phyloP scores from a whole-genome alignment of 1,140 invertebrate genomes.

The Euwallacea fornicatus region DNA sequence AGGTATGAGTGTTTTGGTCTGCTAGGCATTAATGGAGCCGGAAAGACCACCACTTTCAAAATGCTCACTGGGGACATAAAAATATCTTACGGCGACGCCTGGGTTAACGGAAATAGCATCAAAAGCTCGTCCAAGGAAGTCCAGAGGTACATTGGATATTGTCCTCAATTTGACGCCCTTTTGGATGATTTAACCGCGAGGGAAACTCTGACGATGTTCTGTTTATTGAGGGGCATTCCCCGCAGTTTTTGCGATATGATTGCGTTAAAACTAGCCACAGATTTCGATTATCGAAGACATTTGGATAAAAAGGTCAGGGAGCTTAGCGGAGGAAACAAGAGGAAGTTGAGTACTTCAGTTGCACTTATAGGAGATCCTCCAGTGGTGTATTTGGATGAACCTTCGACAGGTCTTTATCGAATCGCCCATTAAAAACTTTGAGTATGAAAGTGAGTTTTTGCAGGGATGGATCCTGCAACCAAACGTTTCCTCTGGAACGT shows the following conservation, averaged over 20 bases:
- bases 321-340: conserved; percentile 92
- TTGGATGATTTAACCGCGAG: conserved; percentile 77
- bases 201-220: conserved; percentile 76
- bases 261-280: conserved; percentile 52
- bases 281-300: conserved; percentile 58
- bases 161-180: conserved; percentile 83
- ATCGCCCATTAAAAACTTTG: background rate
- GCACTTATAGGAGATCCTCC: conserved; percentile 88
- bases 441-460: conserved; percentile 20
- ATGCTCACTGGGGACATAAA: conserved; percentile 83
- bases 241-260: conserved; percentile 52
- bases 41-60: conserved; percentile 84
- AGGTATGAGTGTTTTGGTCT: conserved; percentile 84
- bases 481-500: conserved; percentile 79
- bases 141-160: conserved; percentile 72
- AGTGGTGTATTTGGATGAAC: conserved; percentile 86
- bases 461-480: conserved; percentile 82
- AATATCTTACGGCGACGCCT: conserved; percentile 53
- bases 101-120: conserved; percentile 55
- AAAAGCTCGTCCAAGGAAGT: conserved; percentile 59
- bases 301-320: conserved; percentile 60
- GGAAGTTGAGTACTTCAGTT: conserved; percentile 92
- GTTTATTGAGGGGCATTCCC: conserved; percentile 71
- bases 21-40: conserved; percentile 79
- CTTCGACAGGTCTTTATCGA: conserved; percentile 64